phyloP scores from a whole-genome alignment of 2,888 invertebrate genomes.

The Drosophila longiperda region DNA sequence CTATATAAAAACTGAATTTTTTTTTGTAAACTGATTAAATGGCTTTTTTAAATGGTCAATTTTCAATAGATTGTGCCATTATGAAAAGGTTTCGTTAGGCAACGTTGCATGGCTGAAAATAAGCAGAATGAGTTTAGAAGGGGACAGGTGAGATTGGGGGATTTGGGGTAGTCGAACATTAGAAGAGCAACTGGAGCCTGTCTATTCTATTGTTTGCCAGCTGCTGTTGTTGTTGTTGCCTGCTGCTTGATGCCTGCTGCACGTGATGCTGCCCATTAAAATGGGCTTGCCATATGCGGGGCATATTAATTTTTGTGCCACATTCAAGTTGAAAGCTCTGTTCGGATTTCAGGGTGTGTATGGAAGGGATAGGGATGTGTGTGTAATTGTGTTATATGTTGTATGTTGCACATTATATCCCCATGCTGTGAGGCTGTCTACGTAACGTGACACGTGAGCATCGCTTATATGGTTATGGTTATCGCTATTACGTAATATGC shows the following conservation, averaged over 20 bases:
- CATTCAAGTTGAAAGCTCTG: conserved; percentile 36
- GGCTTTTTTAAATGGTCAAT: conserved; percentile 26
- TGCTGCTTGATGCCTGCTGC: conserved; percentile 14
- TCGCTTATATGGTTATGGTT: conserved; percentile 71
- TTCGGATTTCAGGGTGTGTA: background rate
- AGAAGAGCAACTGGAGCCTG: conserved; percentile 32
- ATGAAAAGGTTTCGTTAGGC: conserved; percentile 34
- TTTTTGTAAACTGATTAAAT: conserved; percentile 12
- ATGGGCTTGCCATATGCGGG: conserved; percentile 62
- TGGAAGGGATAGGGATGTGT: background rate
- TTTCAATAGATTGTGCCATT: conserved; percentile 26
- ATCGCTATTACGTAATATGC: conserved; percentile 76
- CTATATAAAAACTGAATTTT: background rate
- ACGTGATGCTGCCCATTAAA: conserved; percentile 64
- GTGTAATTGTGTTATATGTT: conserved; percentile 7
- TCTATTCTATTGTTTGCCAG: conserved; percentile 65
- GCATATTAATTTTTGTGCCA: conserved; percentile 73
- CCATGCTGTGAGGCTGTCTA: conserved; percentile 13
- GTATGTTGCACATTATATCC: conserved; percentile 39
- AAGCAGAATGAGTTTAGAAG: background rate
- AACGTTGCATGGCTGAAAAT: conserved; percentile 20
- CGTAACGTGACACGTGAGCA: conserved; percentile 73
- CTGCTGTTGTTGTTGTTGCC: conserved; percentile 30
- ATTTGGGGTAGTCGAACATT: conserved; percentile 1
- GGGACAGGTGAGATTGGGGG: background rate